Evolutionary conservation across 2,113 vertebrate species (phyloP), one percentile per base, ranked within the genome.

Genomic region (Psephotus haematonotus): DNA sequence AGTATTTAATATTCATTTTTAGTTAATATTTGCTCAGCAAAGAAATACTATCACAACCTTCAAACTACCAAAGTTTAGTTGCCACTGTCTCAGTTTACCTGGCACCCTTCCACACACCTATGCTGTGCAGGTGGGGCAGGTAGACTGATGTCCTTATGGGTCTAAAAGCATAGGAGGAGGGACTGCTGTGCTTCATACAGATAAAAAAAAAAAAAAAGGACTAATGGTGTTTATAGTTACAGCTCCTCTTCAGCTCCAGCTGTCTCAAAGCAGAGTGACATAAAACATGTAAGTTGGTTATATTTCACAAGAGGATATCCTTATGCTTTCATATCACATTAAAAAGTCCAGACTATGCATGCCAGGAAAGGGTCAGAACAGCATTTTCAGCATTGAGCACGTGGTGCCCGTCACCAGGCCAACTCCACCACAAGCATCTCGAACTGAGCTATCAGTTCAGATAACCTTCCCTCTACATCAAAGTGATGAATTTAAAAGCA

Each of bases 241-340:
- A 93, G 70, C 25, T 62, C 3, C 22, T 81, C 88, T 95, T 95
- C 74, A 47, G 70, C 72, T 87, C 93, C 96, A 95, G 86, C 94
- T 97, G 93, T 93, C 87, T 95, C 82, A 71, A 93, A 88, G 62
- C 63, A 96, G 93, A 97, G 88, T 95, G 95, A 94, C 75, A 94
- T 93, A 88, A 97, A 95, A 88, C 74, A 96, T 6, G 4, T 81
- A 96, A 86, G 74, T 77, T 90, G 53, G 76, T 81, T 94, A 60
- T 82, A 82, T 90, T 93, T 93, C 91, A 95, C 52, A 74, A 90
- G 80, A 93, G 84, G 47, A 60, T 86, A 93, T 75, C 77, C 47
- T 89, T 95, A 93, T 86, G 89, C 68, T 95, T 95, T 93, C 60
- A 81, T 90, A 93, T 80, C 60, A 87, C 77, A 63, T 92, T 85